Evolutionary conservation across 1,140 invertebrate genomes (phyloP).

Genomic region (Caerostris darwini): DNA sequence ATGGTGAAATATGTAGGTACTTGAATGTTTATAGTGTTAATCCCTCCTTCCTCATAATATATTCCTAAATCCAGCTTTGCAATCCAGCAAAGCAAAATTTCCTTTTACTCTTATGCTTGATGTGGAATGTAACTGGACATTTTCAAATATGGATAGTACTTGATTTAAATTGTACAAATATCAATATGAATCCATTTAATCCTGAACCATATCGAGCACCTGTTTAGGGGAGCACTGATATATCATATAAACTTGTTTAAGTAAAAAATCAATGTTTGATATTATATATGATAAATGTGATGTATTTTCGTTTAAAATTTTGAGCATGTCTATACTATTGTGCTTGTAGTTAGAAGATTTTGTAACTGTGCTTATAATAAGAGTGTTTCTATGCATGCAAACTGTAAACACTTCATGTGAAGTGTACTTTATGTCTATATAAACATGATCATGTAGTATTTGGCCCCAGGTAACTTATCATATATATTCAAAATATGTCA

Average conservation of each 20-base stretch:
- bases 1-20: background rate
- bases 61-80: background rate
- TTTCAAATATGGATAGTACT: background rate
- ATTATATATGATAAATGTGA: conserved; percentile 33
- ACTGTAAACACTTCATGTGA: background rate
- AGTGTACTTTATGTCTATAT: background rate
- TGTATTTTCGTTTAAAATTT: conserved; percentile 46
- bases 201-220: conserved; percentile 45
- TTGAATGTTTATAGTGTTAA: background rate
- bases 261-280: background rate
- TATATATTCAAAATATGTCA: background rate
- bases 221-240: conserved; percentile 34
- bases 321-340: background rate
- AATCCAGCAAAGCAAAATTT: background rate
- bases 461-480: conserved; percentile 4
- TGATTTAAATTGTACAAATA: background rate
- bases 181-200: conserved; percentile 4
- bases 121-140: conserved; percentile 26
- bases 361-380: background rate
- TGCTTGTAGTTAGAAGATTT: conserved; percentile 41
- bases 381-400: background rate
- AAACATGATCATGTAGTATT: background rate
- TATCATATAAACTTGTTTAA: conserved; percentile 39
- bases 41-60: background rate
- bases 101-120: conserved; percentile 20